Conservation (phyloP, 2,888 invertebrate genomes). For the Drosophila paranaensis region DNA sequence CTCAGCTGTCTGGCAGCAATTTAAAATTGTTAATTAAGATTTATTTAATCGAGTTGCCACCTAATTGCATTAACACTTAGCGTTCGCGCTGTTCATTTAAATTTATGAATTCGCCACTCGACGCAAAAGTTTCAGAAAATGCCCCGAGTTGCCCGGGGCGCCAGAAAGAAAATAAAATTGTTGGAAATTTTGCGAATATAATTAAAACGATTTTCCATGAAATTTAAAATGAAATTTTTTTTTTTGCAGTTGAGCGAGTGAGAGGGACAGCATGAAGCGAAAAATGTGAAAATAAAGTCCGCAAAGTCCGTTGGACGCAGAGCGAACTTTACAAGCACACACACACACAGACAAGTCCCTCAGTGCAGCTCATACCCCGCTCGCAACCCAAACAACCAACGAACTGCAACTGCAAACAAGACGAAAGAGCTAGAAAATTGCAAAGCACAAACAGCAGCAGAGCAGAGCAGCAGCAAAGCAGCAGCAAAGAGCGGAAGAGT, state of each 20-base stretch:
- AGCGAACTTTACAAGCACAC: constrained; percentile 37
- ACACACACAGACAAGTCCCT: neutral
- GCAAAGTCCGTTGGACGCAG: constrained; percentile 44
- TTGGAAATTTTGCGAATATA: constrained; percentile 68
- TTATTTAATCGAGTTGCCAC: constrained; percentile 46
- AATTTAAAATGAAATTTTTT: constrained; percentile 74
- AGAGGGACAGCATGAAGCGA: constrained; percentile 15
- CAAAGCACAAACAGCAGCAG: constrained; percentile 44
- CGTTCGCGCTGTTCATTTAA: constrained; percentile 47
- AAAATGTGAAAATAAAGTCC: constrained; percentile 49
- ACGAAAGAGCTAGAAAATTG: constrained; percentile 76
- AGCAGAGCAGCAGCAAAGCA: neutral
- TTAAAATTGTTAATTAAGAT: constrained; percentile 50
- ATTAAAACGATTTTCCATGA: constrained; percentile 78
- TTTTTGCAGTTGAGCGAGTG: constrained; percentile 7
- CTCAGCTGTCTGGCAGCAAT: constrained; percentile 2
- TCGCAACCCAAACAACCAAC: constrained; percentile 48
- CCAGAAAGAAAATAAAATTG: constrained; percentile 27
- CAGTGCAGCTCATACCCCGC: constrained; percentile 14
- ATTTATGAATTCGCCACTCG: constrained; percentile 61
- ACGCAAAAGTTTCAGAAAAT: constrained; percentile 41
- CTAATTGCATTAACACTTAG: constrained; percentile 74
- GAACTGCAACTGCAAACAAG: constrained; percentile 70
- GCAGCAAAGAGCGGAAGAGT: constrained; percentile 13
- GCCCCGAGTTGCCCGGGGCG: neutral